Evolutionary conservation across 2,797 vertebrate genomes (phyloP).

Genomic region (Cossypha niveicapilla): DNA sequence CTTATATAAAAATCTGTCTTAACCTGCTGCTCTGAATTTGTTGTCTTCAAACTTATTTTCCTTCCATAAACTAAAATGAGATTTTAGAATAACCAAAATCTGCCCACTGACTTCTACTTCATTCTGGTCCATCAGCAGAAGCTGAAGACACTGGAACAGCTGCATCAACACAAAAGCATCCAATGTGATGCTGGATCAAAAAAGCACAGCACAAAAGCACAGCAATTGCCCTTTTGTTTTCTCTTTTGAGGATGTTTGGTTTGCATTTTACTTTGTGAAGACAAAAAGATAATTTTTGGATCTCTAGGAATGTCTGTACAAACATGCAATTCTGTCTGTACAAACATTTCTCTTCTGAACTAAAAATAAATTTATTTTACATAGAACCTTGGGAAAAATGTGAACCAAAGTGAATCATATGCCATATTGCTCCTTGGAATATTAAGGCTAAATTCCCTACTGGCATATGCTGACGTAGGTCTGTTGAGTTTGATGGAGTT

Average conservation of each 20-base stretch:
- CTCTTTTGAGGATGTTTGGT: conserved; percentile 39
- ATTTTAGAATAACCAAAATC: not conserved
- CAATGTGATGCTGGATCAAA: not conserved
- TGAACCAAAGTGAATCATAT: conserved; percentile 23
- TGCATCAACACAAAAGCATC: conserved; percentile 31
- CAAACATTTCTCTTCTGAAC: conserved; percentile 43
- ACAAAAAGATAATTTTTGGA: conserved; percentile 10
- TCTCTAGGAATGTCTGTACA: conserved; percentile 42
- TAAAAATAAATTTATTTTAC: conserved; percentile 60
- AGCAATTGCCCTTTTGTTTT: conserved; percentile 15
- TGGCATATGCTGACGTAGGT: not conserved
- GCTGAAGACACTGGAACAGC: not conserved
- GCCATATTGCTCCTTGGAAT: not conserved
- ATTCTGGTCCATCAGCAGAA: not conserved
- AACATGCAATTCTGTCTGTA: conserved; percentile 27
- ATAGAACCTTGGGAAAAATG: conserved; percentile 60
- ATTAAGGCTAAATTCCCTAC: conserved; percentile 9
- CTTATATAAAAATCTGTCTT: not conserved
- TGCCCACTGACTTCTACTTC: not conserved
- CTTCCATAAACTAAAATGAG: not conserved
- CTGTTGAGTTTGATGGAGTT: not conserved
- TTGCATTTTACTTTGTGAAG: conserved; percentile 26
- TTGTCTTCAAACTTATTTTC: not conserved
- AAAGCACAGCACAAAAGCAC: not conserved
- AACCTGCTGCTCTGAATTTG: not conserved